Evolutionary conservation across 2,113 vertebrate genomes (phyloP).

Genomic region (Aramus guarauna): DNA sequence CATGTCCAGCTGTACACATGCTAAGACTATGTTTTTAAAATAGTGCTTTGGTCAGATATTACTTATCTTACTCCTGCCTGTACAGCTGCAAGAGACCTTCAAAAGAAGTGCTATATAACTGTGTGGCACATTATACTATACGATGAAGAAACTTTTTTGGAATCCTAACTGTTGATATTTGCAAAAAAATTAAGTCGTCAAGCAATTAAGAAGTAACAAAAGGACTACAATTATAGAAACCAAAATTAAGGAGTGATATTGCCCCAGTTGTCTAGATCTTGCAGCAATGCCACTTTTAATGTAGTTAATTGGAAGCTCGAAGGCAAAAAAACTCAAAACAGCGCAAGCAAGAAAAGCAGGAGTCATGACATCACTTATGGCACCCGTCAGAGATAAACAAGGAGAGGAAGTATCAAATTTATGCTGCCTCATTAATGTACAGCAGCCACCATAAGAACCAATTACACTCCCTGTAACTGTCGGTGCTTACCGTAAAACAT

Average conservation of each 20-base stretch:
- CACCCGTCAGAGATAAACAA: neutral
- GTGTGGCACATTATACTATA: neutral
- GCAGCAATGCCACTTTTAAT: neutral
- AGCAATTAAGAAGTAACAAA: neutral
- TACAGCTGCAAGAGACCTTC: neutral
- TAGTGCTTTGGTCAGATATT: neutral
- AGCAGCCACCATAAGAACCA: neutral
- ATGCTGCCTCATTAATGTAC: neutral
- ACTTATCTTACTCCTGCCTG: neutral
- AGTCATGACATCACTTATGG: neutral
- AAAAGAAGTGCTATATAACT: neutral
- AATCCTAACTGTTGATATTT: neutral
- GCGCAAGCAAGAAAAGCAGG: neutral
- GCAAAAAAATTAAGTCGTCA: neutral
- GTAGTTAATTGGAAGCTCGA: neutral
- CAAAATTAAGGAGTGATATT: neutral
- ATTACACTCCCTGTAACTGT: accelerated
- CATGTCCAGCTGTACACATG: neutral
- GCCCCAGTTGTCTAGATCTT: neutral
- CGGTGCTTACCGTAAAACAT: neutral
- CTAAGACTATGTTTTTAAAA: neutral
- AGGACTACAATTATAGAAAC: neutral
- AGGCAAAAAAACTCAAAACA: neutral
- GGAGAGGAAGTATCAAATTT: neutral
- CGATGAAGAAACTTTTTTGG: neutral